phyloP scores from a whole-genome alignment of 2,113 vertebrate genomes.

The Sphaerodactylus townsendi region DNA sequence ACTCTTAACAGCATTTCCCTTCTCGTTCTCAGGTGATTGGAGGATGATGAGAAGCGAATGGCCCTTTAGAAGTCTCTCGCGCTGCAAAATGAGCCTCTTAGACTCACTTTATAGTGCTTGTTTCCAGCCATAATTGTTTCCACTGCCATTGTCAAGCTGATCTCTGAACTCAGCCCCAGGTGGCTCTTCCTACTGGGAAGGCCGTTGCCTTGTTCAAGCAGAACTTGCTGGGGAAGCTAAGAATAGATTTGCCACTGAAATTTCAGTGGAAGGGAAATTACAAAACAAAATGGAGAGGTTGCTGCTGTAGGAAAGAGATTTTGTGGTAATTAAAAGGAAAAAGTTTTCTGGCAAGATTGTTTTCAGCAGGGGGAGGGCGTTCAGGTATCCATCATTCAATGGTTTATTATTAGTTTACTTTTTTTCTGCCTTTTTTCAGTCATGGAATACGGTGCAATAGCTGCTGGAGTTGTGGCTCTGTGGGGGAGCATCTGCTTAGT shows the following conservation, averaged over 20 bases:
- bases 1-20: conserved; percentile 1
- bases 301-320: background rate
- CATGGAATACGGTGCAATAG: too few species aligned
- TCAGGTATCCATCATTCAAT: too few species aligned
- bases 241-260: background rate
- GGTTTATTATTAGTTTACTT: too few species aligned
- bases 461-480: too few species aligned
- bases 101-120: background rate
- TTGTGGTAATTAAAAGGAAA: background rate
- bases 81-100: background rate
- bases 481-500: too few species aligned
- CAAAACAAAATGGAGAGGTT: too few species aligned
- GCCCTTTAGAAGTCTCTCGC: background rate
- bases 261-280: background rate
- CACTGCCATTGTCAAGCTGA: background rate
- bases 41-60: conserved; percentile 23
- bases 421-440: too few species aligned
- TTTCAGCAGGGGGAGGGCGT: background rate
- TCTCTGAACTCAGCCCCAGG: background rate
- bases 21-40: background rate
- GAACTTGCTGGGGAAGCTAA: background rate
- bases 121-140: conserved; percentile 9
- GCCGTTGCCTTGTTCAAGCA: background rate
- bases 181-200: background rate
- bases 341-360: background rate